A percentile compares a stretch with the other conserved stretches of the same genome.
Conservation (phyloP, 2,113 vertebrate genomes). For the Archocentrus centrarchus region DNA sequence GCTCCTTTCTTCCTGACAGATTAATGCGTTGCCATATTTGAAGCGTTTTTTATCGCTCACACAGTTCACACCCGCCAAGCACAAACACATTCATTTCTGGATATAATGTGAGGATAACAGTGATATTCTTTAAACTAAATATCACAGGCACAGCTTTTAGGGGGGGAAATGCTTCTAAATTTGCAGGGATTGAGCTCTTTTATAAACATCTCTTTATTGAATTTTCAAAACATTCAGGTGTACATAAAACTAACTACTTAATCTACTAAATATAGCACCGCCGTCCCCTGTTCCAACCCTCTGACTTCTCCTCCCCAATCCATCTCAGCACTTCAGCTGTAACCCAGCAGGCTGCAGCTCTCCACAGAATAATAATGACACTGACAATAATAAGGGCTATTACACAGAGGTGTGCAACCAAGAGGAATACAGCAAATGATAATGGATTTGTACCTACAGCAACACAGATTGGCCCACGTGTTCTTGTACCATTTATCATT, state of each 20-base stretch:
- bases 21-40: conserved; percentile 9
- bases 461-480: neutral
- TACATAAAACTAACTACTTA: neutral
- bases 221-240: neutral
- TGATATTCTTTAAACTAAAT: neutral
- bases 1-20: conserved; percentile 46
- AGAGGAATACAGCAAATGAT: neutral
- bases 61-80: neutral
- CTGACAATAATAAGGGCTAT: neutral
- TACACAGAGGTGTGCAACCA: neutral
- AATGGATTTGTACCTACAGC: neutral
- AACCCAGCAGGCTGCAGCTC: neutral
- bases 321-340: neutral
- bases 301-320: neutral
- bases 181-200: neutral
- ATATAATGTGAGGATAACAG: neutral
- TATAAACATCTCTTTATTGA: neutral
- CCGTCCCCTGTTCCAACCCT: neutral
- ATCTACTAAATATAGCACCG: neutral
- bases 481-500: neutral
- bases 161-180: neutral
- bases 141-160: neutral
- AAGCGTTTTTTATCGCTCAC: conserved; percentile 29
- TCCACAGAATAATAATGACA: neutral
- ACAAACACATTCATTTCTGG: neutral